Evolutionary conservation across 2,888 invertebrate genomes (phyloP).

Genomic region (Mimumesa dahlbomi): DNA sequence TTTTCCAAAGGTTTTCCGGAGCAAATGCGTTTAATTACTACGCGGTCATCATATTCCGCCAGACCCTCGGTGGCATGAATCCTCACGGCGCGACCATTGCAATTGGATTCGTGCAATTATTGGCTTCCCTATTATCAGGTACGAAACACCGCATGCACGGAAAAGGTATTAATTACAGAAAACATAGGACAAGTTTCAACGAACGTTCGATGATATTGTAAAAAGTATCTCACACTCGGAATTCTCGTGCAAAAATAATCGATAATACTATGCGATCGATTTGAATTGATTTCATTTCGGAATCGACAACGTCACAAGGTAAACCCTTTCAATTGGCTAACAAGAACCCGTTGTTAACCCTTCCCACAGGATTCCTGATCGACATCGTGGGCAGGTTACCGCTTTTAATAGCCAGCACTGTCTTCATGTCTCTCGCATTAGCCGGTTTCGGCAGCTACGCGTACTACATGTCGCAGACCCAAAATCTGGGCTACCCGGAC

Average conservation of each 20-base stretch:
- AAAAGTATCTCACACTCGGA: too few relatives aligned
- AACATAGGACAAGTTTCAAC: too few relatives aligned
- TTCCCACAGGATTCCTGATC: slow-evolving; percentile 84
- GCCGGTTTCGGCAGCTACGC: slow-evolving; percentile 92
- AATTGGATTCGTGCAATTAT: slow-evolving; percentile 91
- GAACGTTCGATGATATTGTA: background rate
- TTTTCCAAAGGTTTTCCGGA: slow-evolving; percentile 92
- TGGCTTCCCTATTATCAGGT: slow-evolving; percentile 91
- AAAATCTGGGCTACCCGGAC: slow-evolving; percentile 69
- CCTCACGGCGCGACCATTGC: slow-evolving; percentile 92
- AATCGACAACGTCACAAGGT: too few relatives aligned
- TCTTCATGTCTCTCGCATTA: slow-evolving; percentile 92
- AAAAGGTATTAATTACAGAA: too few relatives aligned
- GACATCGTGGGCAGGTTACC: slow-evolving; percentile 93
- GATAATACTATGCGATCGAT: background rate
- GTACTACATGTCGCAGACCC: slow-evolving; percentile 83
- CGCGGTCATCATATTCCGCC: slow-evolving; percentile 92
- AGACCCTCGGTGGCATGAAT: slow-evolving; percentile 90
- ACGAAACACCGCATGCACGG: too few relatives aligned
- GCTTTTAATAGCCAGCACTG: slow-evolving; percentile 90
- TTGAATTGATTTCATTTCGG: background rate
- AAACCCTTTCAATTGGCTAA: too few relatives aligned
- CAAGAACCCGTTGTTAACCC: too few relatives aligned
- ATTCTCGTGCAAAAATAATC: too few relatives aligned
- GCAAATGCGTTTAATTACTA: slow-evolving; percentile 93